Conservation (phyloP, 2,888 invertebrate species). For the Thecophora atra region DNA sequence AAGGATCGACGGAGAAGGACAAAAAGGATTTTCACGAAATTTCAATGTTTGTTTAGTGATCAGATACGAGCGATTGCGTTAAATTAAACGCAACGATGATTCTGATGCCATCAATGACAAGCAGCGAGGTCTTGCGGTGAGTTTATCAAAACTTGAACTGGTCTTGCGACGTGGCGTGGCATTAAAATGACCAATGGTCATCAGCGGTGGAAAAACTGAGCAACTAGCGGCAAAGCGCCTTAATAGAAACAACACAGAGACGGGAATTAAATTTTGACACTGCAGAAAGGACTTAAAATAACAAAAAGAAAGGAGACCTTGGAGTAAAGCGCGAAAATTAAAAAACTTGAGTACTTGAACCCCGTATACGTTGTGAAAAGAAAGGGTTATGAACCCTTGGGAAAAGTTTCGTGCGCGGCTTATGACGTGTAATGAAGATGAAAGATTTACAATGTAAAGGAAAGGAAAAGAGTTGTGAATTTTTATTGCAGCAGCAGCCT, state of each 20-base stretch:
- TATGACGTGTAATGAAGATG: constrained; percentile 47
- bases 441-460: constrained; percentile 42
- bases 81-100: not conserved
- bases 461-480: constrained; percentile 1
- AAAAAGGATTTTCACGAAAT: constrained; percentile 35
- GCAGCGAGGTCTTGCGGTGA: constrained; percentile 26
- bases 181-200: constrained; percentile 33
- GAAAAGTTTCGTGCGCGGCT: constrained; percentile 39
- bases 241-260: not conserved
- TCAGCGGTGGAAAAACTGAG: not conserved
- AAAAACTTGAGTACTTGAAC: constrained; percentile 26
- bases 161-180: constrained; percentile 13
- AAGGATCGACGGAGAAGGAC: constrained; percentile 39
- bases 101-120: constrained; percentile 31
- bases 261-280: not conserved
- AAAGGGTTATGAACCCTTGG: constrained; percentile 35
- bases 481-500: constrained; percentile 9
- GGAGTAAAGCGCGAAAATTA: constrained; percentile 4
- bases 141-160: constrained; percentile 35
- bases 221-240: not conserved
- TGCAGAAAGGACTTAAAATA: constrained; percentile 16
- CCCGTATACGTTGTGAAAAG: not conserved
- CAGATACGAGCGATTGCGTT: constrained; percentile 33
- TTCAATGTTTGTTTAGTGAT: constrained; percentile 34
- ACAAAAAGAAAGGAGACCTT: not conserved